Evolutionary conservation across 2,888 invertebrate genomes (phyloP), one percentile per base, ranked within the genome.

Genomic region (Drymonia ruficornis): DNA sequence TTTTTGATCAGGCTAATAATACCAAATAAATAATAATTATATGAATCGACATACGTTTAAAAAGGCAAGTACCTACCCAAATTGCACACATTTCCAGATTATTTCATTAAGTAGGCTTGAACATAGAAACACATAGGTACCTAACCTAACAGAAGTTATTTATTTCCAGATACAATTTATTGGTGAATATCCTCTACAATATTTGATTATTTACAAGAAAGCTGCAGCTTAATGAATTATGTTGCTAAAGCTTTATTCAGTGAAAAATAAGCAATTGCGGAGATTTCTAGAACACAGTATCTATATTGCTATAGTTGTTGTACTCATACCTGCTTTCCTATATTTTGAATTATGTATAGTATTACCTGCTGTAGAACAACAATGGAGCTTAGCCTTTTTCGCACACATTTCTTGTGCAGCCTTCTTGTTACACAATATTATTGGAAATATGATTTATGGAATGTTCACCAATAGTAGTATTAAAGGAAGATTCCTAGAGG

Each of bases 401-500:
- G 49, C 96, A 95, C 81, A 95, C 95, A 75, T 74, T 48, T 56
- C 93, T 16, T 85, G 93, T 64, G 96, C 96, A 43, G 91, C 94
- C 40, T 97, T 96, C 80, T 84, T 98, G 0, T 87, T 97, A 70
- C 83, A 95, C 43, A 98, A 98, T 78, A 91, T 98, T 29, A 93
- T 96, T 49, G 95, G 96, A 0, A 98, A 98, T 79, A 94, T 96
- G 77, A 91, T 96, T 46, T 96, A 95, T 70, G 94, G 96, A 34
- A 94, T 97, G 76, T 84, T 96, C 50, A 95, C 95, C 52, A 96
- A 98, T 70, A 96, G 96, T 13, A 96, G 96, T 67, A 96, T 96
- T 36, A 70, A 93, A 89, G 77, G 94, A 93, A 78, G 78, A 92
- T 68, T 84, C 94, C 61, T 89, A 94, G 73, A 94, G 94, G 45